Conservation (phyloP, 1,140 invertebrate species). For the Leptinotarsa undecemlineata region DNA sequence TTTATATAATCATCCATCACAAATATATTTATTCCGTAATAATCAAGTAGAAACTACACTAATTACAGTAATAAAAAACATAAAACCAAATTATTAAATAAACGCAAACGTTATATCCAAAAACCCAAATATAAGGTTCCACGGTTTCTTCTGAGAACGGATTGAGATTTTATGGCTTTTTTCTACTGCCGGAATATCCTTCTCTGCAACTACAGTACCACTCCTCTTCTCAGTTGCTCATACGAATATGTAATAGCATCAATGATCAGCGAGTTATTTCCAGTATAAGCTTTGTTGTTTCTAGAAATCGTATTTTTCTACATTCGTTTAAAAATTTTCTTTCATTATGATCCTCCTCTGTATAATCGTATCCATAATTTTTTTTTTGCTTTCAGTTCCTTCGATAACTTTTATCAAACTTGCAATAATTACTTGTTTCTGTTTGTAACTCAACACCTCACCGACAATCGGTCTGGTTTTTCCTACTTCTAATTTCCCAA, state of each 20-base stretch:
- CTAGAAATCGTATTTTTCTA: not conserved
- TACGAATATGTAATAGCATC: not conserved
- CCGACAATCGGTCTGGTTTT: not conserved
- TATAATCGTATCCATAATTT: not conserved
- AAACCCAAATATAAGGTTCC: too few species aligned
- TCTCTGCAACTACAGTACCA: too few species aligned
- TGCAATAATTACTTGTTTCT: not conserved
- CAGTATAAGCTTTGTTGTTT: not conserved
- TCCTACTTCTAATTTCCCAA: not conserved
- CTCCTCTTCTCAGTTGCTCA: too few species aligned
- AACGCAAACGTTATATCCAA: too few species aligned
- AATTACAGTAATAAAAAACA: too few species aligned
- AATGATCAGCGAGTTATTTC: not conserved
- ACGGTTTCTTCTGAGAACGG: too few species aligned
- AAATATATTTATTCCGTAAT: not conserved
- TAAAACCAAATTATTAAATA: too few species aligned
- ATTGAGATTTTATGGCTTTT: too few species aligned
- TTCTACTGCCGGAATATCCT: too few species aligned
- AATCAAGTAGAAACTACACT: too few species aligned
- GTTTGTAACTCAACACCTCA: not conserved
- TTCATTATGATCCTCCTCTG: not conserved
- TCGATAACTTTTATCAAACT: not conserved
- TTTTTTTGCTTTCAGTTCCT: not conserved
- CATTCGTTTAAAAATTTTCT: not conserved
- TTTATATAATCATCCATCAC: not conserved